phyloP scores from a whole-genome alignment of 2,888 invertebrate genomes.

The Steinernema hermaphroditum region DNA sequence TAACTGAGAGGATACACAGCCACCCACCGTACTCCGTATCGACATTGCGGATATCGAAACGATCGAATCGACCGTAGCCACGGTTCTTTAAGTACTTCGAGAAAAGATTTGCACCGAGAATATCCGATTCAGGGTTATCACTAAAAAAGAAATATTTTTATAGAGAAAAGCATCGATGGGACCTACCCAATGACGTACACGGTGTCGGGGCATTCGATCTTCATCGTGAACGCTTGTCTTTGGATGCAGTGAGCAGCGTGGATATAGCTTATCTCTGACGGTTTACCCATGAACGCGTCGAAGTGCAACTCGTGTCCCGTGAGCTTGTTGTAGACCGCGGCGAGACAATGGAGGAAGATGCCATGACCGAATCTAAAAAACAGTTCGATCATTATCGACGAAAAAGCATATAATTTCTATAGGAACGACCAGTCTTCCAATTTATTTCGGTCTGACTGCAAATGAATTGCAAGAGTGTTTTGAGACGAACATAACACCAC shows the following conservation, averaged over 20 bases:
- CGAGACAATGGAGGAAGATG: constrained; percentile 73
- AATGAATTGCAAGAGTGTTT: too few relatives aligned
- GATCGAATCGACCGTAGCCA: constrained; percentile 21
- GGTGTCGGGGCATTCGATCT: constrained; percentile 70
- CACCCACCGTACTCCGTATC: constrained; percentile 18
- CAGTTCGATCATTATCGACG: too few relatives aligned
- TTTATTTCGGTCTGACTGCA: too few relatives aligned
- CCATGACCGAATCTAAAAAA: constrained; percentile 74
- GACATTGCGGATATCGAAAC: neutral
- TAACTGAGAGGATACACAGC: too few relatives aligned
- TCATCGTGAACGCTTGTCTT: constrained; percentile 71
- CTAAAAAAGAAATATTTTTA: neutral
- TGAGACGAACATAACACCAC: too few relatives aligned
- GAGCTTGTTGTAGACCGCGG: constrained; percentile 73
- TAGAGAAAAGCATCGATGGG: neutral
- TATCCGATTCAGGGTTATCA: constrained; percentile 21
- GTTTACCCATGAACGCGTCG: constrained; percentile 71
- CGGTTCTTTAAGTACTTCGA: constrained; percentile 12
- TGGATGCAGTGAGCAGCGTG: constrained; percentile 73
- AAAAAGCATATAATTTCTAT: too few relatives aligned
- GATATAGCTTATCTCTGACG: constrained; percentile 74
- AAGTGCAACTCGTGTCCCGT: constrained; percentile 73
- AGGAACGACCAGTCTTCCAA: too few relatives aligned
- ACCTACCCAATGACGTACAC: constrained; percentile 74
- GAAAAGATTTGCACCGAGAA: constrained; percentile 11